Base-by-base conservation (phyloP, 2,113 vertebrate species). In the Dicentrarchus labrax region DNA sequence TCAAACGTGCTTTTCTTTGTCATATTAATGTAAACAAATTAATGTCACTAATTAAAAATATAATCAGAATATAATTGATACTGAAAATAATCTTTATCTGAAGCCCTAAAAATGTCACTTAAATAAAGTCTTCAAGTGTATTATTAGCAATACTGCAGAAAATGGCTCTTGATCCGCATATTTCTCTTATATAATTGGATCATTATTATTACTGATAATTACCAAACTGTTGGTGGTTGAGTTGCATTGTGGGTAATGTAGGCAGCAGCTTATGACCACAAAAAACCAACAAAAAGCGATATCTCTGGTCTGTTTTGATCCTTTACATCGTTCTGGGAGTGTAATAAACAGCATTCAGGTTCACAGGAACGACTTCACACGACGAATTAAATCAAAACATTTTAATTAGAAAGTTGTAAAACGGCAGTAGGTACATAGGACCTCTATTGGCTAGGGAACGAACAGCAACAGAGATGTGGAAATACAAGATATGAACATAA, bases 391-490 rank as follows among this genome's bases (percentile, higher is more conserved):
- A 93, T 93, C 62, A 93, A 92, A 93, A 84, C 24, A 66, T 89
- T 94, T 94, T 94, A 92, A 91, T 93, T 91, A 93, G 83, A 93
- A 95, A 93, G 92, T 93, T 94, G 90, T 85, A 94, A 94, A 92
- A 92, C 72, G 89, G 91, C 94, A 91, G 92, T 88, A 84, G 90
- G 88, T 92, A 87, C 89, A 80, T 60, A 69, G 36, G 89, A 89
- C 82, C 89, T 88, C 92, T 92, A 91, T 48, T 72, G 80, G 84
- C 94, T 93, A 93, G 13, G 70, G 80, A 86, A 93, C 70, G n/a
- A 87, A 93, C 83, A 61, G 91, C 92, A 91, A 92, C 85, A 85
- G 86, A 90, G 72, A 89, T 82, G 82, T 69, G 54, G 85, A 86
- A 83, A 82, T 85, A 89, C 82, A 71, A 77, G 76, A 84, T 84